Evolutionary conservation across 2,888 invertebrate species (phyloP).

Genomic region (Eutolmus rufibarbis): DNA sequence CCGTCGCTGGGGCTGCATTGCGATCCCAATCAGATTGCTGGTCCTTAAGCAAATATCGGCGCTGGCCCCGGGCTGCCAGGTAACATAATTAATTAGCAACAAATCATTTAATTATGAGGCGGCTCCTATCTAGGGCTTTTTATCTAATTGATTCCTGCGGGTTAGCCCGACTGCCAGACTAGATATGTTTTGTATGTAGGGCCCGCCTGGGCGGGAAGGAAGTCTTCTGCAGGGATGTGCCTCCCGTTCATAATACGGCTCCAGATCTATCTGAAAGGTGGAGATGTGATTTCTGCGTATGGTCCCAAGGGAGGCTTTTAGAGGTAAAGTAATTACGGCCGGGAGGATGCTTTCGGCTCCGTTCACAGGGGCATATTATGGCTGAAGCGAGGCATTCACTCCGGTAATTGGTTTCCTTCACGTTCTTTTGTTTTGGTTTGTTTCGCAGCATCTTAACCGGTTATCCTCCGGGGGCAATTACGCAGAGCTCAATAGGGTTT

Average conservation of each 20-base stretch:
- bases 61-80: neutral
- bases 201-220: neutral
- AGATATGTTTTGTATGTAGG: neutral
- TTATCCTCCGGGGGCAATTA: neutral
- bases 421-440: constrained; percentile 4
- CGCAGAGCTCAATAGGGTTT: neutral
- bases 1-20: neutral
- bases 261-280: neutral
- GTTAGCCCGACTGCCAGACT: neutral
- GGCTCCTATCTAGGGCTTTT: neutral
- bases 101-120: constrained; percentile 34
- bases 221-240: neutral
- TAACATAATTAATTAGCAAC: constrained; percentile 27
- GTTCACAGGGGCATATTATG: neutral
- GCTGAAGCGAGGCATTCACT: neutral
- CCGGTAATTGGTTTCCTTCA: constrained; percentile 25
- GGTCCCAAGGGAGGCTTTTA: neutral
- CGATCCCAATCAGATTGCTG: neutral
- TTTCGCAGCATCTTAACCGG: neutral
- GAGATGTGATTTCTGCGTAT: constrained; percentile 12
- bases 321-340: constrained; percentile 18
- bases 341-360: neutral
- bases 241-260: neutral
- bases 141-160: constrained; percentile 28
- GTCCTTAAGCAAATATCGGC: neutral